These are phyloP conservation scores for Ennomos fuscantarius DNA, from an alignment of 2,888 invertebrate species.

Conservation along the genomic window DNA sequence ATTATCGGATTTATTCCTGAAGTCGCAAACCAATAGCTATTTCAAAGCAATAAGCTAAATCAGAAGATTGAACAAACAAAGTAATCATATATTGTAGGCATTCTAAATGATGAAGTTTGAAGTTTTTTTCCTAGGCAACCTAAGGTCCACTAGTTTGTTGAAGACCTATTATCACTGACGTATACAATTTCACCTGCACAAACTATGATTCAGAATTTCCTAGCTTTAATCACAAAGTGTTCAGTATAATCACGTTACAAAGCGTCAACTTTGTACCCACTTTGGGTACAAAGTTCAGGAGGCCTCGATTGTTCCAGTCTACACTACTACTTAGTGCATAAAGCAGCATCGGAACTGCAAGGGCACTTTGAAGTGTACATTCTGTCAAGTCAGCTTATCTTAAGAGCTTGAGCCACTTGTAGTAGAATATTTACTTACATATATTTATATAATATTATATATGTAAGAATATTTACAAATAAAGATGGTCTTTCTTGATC, in stretches of 20 bases:
- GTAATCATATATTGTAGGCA: slow-evolving; percentile 4
- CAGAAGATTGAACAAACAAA: slow-evolving; percentile 10
- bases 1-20: too few species aligned
- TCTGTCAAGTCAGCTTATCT: slow-evolving; percentile 3
- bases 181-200: too few species aligned
- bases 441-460: too few species aligned
- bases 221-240: slow-evolving; percentile 19
- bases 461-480: too few species aligned
- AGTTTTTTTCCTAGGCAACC: too few species aligned
- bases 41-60: neutral
- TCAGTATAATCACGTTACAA: slow-evolving; percentile 23
- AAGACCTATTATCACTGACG: too few species aligned
- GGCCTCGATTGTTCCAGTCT: slow-evolving; percentile 2
- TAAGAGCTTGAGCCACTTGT: slow-evolving; percentile 7
- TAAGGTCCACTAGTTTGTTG: too few species aligned
- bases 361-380: neutral
- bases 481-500: too few species aligned
- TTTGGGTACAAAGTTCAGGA: slow-evolving; percentile 12
- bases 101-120: slow-evolving; percentile 7
- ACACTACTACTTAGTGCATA: slow-evolving; percentile 9
- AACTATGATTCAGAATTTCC: neutral
- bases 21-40: slow-evolving; percentile 15
- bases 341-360: neutral
- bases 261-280: slow-evolving; percentile 2
- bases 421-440: too few species aligned